These are phyloP conservation scores for Pachyrhynchus sulphureomaculatus DNA, from an alignment of 1,140 invertebrate species.

Conservation along the genomic window DNA sequence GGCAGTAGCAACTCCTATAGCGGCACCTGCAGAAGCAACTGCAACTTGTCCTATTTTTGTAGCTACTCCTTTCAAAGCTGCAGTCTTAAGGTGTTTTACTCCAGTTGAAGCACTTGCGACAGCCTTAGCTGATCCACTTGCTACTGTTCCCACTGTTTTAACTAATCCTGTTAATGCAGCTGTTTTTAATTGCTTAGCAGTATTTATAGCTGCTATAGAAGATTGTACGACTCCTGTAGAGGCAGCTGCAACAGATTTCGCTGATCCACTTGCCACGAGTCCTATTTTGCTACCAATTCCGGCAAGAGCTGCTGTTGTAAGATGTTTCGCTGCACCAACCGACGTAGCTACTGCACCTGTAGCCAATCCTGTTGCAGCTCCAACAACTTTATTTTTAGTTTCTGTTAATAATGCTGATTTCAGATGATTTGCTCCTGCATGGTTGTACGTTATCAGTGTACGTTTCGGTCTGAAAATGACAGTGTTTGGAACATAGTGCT, in stretches of 20 bases:
- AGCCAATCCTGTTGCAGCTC: background rate
- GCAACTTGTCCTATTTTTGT: constrained; percentile 58
- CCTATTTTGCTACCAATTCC: background rate
- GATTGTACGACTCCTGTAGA: background rate
- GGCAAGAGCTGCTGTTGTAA: background rate
- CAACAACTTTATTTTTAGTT: constrained; percentile 2
- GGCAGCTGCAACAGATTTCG: background rate
- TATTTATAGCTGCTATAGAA: background rate
- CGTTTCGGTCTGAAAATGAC: constrained; percentile 21
- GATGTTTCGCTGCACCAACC: background rate
- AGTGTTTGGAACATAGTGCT: background rate
- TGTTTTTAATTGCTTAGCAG: constrained; percentile 49
- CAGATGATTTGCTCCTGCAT: background rate
- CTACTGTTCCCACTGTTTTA: constrained; percentile 30
- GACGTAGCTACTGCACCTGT: background rate
- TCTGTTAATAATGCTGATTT: constrained; percentile 3
- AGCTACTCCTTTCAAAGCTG: constrained; percentile 55
- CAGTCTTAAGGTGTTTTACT: constrained; percentile 48
- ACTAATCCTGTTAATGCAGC: constrained; percentile 55
- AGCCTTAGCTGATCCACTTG: background rate
- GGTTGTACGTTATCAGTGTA: background rate
- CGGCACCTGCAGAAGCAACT: constrained; percentile 51
- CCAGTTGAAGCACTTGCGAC: background rate
- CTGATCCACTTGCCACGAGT: background rate
- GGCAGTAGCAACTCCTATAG: background rate